Percentiles rank a stretch among this genome's conserved stretches.
phyloP scores from a whole-genome alignment of 2,888 invertebrate genomes.

The Spatulosminthurus flaviceps region DNA sequence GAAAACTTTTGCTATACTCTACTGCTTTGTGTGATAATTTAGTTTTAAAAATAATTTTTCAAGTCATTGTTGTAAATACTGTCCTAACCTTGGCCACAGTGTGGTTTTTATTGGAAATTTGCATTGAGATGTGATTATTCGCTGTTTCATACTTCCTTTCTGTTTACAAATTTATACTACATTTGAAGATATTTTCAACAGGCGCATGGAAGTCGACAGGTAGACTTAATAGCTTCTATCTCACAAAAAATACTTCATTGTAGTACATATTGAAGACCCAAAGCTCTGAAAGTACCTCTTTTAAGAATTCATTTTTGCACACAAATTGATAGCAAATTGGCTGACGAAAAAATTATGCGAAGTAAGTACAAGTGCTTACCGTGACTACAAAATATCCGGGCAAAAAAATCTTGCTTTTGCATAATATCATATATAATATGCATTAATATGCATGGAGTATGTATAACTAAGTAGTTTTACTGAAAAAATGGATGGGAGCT shows the following conservation, averaged over 20 bases:
- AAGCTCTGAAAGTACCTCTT: not conserved
- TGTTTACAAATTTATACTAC: too few species aligned
- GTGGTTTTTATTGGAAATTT: constrained; percentile 28
- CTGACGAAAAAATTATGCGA: not conserved
- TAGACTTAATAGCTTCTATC: not conserved
- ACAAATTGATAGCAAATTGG: not conserved
- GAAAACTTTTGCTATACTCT: not conserved
- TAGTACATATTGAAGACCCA: not conserved
- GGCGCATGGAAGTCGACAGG: not conserved
- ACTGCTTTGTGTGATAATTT: not conserved
- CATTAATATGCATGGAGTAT: not conserved
- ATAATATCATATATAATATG: too few species aligned
- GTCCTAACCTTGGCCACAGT: constrained; percentile 23
- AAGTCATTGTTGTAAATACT: constrained; percentile 25
- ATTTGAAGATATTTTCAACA: not conserved
- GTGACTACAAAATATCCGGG: constrained; percentile 15
- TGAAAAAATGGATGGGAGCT: not conserved
- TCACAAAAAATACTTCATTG: not conserved
- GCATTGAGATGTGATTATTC: not conserved
- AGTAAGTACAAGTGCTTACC: constrained; percentile 11
- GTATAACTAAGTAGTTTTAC: not conserved
- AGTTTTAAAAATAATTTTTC: not conserved
- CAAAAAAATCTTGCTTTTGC: constrained; percentile 4
- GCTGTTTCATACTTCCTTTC: not conserved
- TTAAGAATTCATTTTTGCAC: not conserved